Evolutionary conservation across 2,113 vertebrate genomes (phyloP).

Genomic region (Rhynchopsitta pachyrhyncha): DNA sequence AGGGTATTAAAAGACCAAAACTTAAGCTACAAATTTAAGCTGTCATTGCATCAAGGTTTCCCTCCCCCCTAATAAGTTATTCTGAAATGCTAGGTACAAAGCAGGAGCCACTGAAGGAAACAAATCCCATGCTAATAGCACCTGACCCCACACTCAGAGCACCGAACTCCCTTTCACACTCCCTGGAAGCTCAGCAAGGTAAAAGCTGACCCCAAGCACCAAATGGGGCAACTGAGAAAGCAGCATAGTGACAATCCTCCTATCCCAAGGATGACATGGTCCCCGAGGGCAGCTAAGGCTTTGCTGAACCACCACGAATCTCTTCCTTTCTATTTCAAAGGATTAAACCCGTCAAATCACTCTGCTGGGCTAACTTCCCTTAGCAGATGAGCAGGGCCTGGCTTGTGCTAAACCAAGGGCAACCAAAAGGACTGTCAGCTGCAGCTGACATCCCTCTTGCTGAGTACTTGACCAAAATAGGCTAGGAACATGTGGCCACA

Average conservation of each 20-base stretch:
- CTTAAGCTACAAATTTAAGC: neutral
- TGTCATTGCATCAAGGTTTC: neutral
- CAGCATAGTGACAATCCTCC: neutral
- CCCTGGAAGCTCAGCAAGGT: neutral
- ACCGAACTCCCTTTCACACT: neutral
- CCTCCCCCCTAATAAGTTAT: neutral
- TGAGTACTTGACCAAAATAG: neutral
- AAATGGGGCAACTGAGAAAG: neutral
- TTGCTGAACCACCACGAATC: neutral
- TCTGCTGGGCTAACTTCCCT: neutral
- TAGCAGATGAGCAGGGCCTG: neutral
- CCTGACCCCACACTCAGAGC: neutral
- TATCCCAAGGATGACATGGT: neutral
- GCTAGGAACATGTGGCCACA: neutral
- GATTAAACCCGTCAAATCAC: rapidly evolving
- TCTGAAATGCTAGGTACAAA: neutral
- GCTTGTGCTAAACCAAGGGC: rapidly evolving
- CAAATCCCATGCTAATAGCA: neutral
- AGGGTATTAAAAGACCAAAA: neutral
- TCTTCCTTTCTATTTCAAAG: neutral
- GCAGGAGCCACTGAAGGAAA: neutral
- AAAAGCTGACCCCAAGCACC: neutral
- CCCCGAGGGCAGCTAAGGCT: neutral
- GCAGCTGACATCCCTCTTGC: neutral
- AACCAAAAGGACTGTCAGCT: rapidly evolving